Conservation (phyloP, 2,113 vertebrate genomes). For the Dipodomys stephensi region DNA sequence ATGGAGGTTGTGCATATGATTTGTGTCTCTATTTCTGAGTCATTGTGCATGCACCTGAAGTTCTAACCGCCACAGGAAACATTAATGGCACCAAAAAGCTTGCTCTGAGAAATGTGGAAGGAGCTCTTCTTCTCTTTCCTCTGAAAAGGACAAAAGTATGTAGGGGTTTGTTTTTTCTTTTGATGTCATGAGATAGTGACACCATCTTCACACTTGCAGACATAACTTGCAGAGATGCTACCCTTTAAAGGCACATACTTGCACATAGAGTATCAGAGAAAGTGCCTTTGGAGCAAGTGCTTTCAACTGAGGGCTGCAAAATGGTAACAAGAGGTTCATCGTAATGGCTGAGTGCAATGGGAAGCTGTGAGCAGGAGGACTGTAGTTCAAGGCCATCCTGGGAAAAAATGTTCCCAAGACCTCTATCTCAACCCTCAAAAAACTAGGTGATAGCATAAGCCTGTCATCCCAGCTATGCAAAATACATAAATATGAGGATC, state of each 20-base stretch:
- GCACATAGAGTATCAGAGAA: not conserved
- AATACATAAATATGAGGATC: too few relatives aligned
- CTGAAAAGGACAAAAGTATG: not conserved
- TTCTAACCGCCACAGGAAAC: not conserved
- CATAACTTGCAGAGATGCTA: not conserved
- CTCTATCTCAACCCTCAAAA: too few relatives aligned
- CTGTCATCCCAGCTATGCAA: too few relatives aligned
- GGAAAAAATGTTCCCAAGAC: too few relatives aligned
- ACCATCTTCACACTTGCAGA: not conserved
- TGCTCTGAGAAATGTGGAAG: not conserved
- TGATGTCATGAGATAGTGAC: not conserved
- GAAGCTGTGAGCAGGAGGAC: too few relatives aligned
- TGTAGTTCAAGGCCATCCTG: too few relatives aligned
- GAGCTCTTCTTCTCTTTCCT: not conserved
- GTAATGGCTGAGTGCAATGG: too few relatives aligned
- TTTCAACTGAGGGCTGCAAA: not conserved
- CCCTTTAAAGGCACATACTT: not conserved
- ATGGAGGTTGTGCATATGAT: not conserved
- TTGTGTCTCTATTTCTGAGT: slow-evolving; percentile 44
- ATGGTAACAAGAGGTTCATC: not conserved
- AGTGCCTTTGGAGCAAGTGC: not conserved
- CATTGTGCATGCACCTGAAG: slow-evolving; percentile 59
- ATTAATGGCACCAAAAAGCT: slow-evolving; percentile 17
- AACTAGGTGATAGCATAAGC: too few relatives aligned
- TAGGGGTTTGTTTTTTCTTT: not conserved